phyloP scores from a whole-genome alignment of 2,888 invertebrate genomes.

The Deroplatys truncata region DNA sequence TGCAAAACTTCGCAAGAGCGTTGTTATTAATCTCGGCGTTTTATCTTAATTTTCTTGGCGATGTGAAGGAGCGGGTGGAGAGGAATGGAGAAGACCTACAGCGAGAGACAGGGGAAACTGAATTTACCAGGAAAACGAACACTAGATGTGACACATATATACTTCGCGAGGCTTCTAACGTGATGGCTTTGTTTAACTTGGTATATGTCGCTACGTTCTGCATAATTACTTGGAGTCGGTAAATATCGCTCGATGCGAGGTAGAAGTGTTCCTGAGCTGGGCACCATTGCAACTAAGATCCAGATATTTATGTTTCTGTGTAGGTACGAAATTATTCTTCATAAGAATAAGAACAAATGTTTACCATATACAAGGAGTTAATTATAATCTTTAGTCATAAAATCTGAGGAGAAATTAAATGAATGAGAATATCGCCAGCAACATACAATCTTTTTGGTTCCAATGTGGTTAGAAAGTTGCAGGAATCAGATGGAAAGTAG shows the following conservation, averaged over 20 bases:
- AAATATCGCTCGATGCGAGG: not conserved
- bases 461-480: too few species aligned
- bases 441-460: too few species aligned
- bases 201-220: not conserved
- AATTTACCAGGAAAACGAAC: not conserved
- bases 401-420: too few species aligned
- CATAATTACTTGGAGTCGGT: not conserved
- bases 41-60: conserved; percentile 15
- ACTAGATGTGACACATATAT: not conserved
- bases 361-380: too few species aligned
- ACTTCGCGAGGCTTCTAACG: not conserved
- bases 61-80: not conserved
- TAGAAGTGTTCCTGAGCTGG: not conserved
- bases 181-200: not conserved
- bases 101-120: not conserved
- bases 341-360: too few species aligned
- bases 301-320: not conserved
- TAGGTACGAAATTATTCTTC: too few species aligned
- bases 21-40: conserved; percentile 18
- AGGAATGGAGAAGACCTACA: not conserved
- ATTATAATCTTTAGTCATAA: too few species aligned
- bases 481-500: too few species aligned
- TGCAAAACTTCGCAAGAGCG: conserved; percentile 8
- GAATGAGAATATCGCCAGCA: too few species aligned
- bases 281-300: not conserved